Evolutionary conservation across 1,140 invertebrate genomes (phyloP).

Genomic region (Drosophila parvula): DNA sequence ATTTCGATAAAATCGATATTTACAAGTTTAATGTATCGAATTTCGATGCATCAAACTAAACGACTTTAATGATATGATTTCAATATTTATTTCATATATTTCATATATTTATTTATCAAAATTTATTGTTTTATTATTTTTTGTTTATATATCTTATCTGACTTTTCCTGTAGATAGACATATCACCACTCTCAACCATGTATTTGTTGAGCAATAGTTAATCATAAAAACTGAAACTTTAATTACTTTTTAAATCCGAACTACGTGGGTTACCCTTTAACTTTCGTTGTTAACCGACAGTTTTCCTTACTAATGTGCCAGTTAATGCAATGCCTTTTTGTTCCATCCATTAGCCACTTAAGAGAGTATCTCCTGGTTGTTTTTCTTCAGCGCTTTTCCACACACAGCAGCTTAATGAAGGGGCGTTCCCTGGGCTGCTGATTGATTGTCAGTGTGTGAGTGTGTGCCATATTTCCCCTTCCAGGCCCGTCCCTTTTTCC

Average conservation of each 20-base stretch:
- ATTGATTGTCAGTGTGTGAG: constrained; percentile 39
- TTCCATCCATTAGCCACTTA: constrained; percentile 1
- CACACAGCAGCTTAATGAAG: constrained; percentile 34
- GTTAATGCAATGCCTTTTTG: constrained; percentile 3
- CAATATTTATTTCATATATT: too few relatives aligned
- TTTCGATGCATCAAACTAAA: too few relatives aligned
- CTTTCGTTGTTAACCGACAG: constrained; percentile 3
- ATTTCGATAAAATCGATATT: too few relatives aligned
- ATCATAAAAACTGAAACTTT: neutral
- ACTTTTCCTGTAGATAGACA: too few relatives aligned
- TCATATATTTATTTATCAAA: too few relatives aligned
- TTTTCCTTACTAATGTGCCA: neutral
- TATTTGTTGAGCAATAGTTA: too few relatives aligned
- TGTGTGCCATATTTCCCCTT: constrained; percentile 10
- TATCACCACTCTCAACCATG: too few relatives aligned
- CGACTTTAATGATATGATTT: too few relatives aligned
- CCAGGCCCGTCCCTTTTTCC: neutral
- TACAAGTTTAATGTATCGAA: too few relatives aligned
- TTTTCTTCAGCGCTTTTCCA: constrained; percentile 11
- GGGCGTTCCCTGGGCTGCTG: constrained; percentile 29
- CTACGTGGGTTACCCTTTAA: neutral
- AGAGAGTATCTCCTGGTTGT: constrained; percentile 28
- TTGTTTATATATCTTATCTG: too few relatives aligned
- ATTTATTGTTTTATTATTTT: too few relatives aligned
- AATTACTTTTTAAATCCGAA: neutral